Conservation (phyloP, 2,113 vertebrate genomes). For the Anolis sagrei region DNA sequence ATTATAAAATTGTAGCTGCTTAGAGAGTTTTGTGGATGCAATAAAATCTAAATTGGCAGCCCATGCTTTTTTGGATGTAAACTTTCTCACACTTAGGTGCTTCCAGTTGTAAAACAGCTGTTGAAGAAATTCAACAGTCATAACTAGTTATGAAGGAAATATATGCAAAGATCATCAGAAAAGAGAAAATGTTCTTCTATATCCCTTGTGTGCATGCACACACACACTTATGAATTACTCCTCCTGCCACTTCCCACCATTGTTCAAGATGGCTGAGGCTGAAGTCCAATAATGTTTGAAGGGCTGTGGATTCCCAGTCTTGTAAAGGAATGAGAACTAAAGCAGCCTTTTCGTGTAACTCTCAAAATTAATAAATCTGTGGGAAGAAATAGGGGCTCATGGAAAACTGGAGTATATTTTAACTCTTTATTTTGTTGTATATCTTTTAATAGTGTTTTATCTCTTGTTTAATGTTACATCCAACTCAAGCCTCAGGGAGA, state of each 20-base stretch:
- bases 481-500: too few relatives aligned
- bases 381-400: neutral
- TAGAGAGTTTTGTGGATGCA: neutral
- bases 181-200: neutral
- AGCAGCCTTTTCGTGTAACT: too few relatives aligned
- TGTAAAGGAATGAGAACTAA: too few relatives aligned
- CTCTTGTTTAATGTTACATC: too few relatives aligned
- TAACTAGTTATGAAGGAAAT: neutral
- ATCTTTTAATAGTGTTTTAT: too few relatives aligned
- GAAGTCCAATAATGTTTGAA: too few relatives aligned
- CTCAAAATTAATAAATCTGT: neutral
- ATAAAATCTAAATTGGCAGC: conserved; percentile 22
- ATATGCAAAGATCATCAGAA: neutral
- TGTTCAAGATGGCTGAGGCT: too few relatives aligned
- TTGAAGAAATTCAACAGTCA: conserved; percentile 1
- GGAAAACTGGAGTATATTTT: neutral
- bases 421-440: too few relatives aligned
- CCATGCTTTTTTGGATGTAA: neutral
- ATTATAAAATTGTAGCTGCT: neutral
- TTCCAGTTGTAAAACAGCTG: neutral
- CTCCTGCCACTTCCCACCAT: neutral
- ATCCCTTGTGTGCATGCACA: too few relatives aligned
- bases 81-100: neutral
- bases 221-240: neutral
- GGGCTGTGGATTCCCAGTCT: too few relatives aligned